Conservation (phyloP, 2,113 vertebrate genomes). For the Ramphastos sulfuratus region DNA sequence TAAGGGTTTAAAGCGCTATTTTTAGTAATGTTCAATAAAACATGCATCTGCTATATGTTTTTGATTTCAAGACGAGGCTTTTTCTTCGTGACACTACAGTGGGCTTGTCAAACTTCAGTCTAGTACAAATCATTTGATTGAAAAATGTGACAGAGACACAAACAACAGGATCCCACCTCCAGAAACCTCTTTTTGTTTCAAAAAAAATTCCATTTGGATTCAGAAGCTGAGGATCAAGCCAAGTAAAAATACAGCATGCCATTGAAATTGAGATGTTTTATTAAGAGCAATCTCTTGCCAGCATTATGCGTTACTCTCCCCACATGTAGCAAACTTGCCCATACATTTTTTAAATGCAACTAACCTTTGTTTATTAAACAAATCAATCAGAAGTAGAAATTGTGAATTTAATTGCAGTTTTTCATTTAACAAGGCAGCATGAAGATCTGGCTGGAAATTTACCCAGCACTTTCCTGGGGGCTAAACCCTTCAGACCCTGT, state of each 20-base stretch:
- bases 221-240: constrained; percentile 30
- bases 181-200: constrained; percentile 39
- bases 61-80: constrained; percentile 60
- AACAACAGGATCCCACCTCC: constrained; percentile 39
- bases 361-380: constrained; percentile 68
- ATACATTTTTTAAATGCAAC: constrained; percentile 69
- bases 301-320: constrained; percentile 52
- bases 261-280: constrained; percentile 43
- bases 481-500: not conserved
- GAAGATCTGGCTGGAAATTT: not conserved
- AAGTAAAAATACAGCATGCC: constrained; percentile 23
- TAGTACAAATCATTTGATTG: constrained; percentile 36
- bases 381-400: constrained; percentile 50
- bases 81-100: not conserved
- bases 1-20: constrained; percentile 64
- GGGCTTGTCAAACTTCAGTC: constrained; percentile 59
- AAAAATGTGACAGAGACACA: constrained; percentile 21
- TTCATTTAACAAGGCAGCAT: not conserved
- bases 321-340: constrained; percentile 45
- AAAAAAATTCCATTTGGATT: constrained; percentile 50
- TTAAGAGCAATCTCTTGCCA: constrained; percentile 42
- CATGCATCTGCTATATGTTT: constrained; percentile 72
- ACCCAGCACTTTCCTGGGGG: accelerated
- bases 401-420: constrained; percentile 37
- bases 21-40: constrained; percentile 69